Percentiles rank a stretch among this genome's conserved stretches.
Conservation (phyloP, 2,888 invertebrate species). For the Scelioninae gen. 1 region DNA sequence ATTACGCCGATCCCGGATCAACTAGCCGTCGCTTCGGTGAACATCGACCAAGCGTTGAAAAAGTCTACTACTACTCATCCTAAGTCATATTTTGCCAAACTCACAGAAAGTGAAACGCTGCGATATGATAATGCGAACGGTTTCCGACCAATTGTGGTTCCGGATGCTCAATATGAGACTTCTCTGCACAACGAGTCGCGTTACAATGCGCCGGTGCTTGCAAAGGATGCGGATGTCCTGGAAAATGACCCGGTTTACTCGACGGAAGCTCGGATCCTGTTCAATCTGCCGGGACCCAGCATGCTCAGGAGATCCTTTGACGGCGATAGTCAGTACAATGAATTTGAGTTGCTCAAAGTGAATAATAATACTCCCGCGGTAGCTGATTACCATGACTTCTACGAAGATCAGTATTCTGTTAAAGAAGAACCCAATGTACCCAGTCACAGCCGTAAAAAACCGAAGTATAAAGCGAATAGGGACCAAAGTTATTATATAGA, state of each 20-base stretch:
- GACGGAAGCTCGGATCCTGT: constrained; percentile 77
- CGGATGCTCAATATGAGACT: constrained; percentile 64
- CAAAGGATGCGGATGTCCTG: constrained; percentile 38
- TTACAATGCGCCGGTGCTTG: constrained; percentile 11
- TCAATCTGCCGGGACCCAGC: constrained; percentile 74
- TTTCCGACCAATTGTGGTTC: constrained; percentile 78
- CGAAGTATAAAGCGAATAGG: constrained; percentile 17
- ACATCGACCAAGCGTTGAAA: constrained; percentile 58
- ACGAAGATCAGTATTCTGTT: constrained; percentile 74
- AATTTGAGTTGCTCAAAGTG: constrained; percentile 82
- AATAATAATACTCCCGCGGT: constrained; percentile 80
- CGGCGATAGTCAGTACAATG: constrained; percentile 74
- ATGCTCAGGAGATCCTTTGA: constrained; percentile 79
- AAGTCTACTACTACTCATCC: constrained; percentile 29
- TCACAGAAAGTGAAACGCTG: constrained; percentile 66
- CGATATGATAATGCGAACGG: constrained; percentile 81
- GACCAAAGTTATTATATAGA: constrained; percentile 13
- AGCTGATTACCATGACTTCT: constrained; percentile 80
- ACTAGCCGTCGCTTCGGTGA: constrained; percentile 78
- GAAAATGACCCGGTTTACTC: constrained; percentile 77
- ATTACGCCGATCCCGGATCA: constrained; percentile 77
- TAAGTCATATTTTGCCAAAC: constrained; percentile 47
- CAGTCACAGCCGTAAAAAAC: constrained; percentile 37
- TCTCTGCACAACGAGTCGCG: not conserved
- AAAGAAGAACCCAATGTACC: constrained; percentile 42